Evolutionary conservation across 2,113 vertebrate species (phyloP), one percentile per base, ranked within the genome.

Genomic region (Fulica atra): DNA sequence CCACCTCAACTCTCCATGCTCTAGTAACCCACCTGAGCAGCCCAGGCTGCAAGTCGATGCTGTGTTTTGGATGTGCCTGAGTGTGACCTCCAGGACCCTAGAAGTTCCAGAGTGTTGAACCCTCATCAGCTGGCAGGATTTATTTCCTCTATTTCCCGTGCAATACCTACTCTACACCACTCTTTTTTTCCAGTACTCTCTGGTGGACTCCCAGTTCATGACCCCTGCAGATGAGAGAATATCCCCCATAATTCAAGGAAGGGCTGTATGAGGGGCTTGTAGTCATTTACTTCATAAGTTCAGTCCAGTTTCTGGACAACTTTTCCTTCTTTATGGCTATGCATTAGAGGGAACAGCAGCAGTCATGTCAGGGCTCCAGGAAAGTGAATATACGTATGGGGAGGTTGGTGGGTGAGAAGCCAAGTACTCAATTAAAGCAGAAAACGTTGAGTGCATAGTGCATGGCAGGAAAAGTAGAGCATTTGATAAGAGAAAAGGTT

Each of bases 311-410:
- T 87, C 35, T 50, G 53, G 17, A 14, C 6, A 11, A 12, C 13
- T 46, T 54, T 61, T 68, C 35, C 33, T 29, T 42, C 10, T 35
- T 61, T 82, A 71, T 70, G 50, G 26, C 40, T 76, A 0, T 0
- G 0, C 33, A 5, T 72, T 51, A 71, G 56, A 60, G 17, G 33
- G 35, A 92, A 16, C 36, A 73, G 42, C 64, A 68, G 76, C 51
- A 90, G 36, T 53, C 8, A 6, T 8, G 2, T 35, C 42, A 56
- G n/a, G 38, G 36, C n/a, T 88, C 38, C 33, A 33, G 38, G 60
- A 78, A 9, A 21, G 13, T 10, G 17, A 86, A 44, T 17, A 16
- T 11, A 7, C 0, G 4, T 26, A 16, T 2, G 1, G 35, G 2
- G 51, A 28, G 16, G 7, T 5, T 78, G 5, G 1, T 25, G 50